Evolutionary conservation across 2,113 vertebrate species (phyloP), one percentile per base, ranked within the genome.

Genomic region (Phasianus colchicus): DNA sequence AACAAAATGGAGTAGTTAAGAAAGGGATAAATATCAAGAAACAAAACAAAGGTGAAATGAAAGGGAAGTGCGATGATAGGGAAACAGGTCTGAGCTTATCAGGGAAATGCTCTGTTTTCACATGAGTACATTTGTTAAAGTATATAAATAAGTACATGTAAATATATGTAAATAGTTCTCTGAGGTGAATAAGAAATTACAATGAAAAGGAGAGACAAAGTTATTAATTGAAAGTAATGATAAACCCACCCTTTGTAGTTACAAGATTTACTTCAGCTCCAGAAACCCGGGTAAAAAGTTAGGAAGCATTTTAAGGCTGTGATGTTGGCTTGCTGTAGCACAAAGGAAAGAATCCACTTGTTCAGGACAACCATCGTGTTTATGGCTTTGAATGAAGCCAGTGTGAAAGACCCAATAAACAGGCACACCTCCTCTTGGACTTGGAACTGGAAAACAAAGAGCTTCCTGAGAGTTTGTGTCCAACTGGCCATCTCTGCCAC

Each of bases 181-280:
- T 70, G 74, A 93, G 93, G 69, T 63, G 77, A 93, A 70, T 91
- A 87, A 91, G 63, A 95, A 96, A 70, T 64, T 85, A 89, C 52
- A 92, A 93, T 93, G 93, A 91, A 82, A 92, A 93, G 64, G 52
- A 82, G 42, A 95, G 92, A 72, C 57, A 76, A 86, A 89, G 34
- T 90, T 93, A 92, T 80, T 78, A 94, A 95, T 76, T 93, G 67
- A 75, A 95, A 89, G 25, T 84, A 86, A 86, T 67, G 84, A 92
- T 90, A 92, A 92, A 81, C 48, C n/a, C 69, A 94, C 40, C 50
- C 88, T 73, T 75, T 65, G 77, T 75, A 88, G 85, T 88, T 95
- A 83, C 30, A 72, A 81, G 89, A 24, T 83, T 52, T 95, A 80
- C 25, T 76, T 91, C 89, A 95, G 86, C n/a, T 34, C 38, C 36